Conservation (phyloP, 2,113 vertebrate species). For the Scytalopus superciliaris region DNA sequence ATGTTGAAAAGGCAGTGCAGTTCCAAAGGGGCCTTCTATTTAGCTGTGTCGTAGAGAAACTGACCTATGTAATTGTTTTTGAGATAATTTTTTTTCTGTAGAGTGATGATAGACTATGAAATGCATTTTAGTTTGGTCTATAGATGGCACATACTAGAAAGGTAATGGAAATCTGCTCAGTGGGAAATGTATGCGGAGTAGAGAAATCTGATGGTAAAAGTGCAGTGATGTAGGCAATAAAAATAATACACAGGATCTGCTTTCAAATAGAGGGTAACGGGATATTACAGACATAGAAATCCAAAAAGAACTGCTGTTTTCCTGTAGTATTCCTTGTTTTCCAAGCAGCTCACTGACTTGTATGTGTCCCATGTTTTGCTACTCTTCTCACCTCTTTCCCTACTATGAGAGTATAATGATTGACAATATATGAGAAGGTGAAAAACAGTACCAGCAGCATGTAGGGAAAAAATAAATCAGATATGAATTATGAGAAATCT, state of each 20-base stretch:
- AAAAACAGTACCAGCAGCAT: background rate
- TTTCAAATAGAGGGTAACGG: background rate
- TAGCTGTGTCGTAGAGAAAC: background rate
- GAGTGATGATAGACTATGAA: slow-evolving; percentile 3
- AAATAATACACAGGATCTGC: background rate
- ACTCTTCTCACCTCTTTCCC: slow-evolving; percentile 29
- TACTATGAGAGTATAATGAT: slow-evolving; percentile 14
- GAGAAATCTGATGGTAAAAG: slow-evolving; percentile 11
- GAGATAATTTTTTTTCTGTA: background rate
- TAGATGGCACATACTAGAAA: background rate
- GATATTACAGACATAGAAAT: slow-evolving; percentile 17
- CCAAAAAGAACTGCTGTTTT: slow-evolving; percentile 23
- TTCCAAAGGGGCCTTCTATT: background rate
- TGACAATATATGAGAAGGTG: slow-evolving; percentile 3
- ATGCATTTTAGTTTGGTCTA: background rate
- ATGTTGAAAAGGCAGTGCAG: background rate
- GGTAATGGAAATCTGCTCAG: background rate
- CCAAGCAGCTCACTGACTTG: slow-evolving; percentile 6
- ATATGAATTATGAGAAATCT: background rate
- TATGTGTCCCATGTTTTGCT: slow-evolving; percentile 32
- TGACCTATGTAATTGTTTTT: background rate
- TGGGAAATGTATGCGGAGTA: background rate
- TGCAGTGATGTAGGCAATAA: background rate
- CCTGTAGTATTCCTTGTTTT: slow-evolving; percentile 34
- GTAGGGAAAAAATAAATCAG: background rate